Evolutionary conservation across 2,888 invertebrate genomes (phyloP), one percentile per base, ranked within the genome.

Genomic region (Tribolium freemani): DNA sequence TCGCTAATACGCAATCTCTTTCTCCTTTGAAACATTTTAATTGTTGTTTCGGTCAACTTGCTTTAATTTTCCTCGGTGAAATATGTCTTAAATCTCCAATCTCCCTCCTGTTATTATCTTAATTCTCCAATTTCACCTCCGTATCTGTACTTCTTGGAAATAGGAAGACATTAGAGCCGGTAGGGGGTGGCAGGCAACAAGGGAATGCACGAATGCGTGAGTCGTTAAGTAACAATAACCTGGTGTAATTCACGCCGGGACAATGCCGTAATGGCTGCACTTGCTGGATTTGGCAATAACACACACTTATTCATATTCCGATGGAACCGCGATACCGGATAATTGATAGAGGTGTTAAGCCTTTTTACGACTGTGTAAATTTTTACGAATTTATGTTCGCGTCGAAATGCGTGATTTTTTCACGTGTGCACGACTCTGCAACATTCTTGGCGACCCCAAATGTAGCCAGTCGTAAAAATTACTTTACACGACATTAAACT

Each of bases 211-310:
- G 77, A 75, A 77, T 73, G 80, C 78, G 78, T 78, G 77, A 76
- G 77, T 76, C 73, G 80, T 79, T 80, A 78, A 77, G 76, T 75
- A 76, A 80, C 80, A 80, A 79, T 80, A 80, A 80, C 78, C 78
- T 75, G 76, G 71, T 74, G 78, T 79, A 80, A 78, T 79, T 79
- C 78, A 78, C 79, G 75, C 77, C 76, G 73, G 76, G 75, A 80
- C 80, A 79, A 79, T 78, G 72, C 72, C 72, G 66, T 72, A 75
- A 75, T 76, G 72, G 67, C 71, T 73, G 70, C 75, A 53, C 50
- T 11, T 64, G 16, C 13, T 58, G 54, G 44, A 50, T 71, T 64
- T 50, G 53, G 61, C 45, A 30, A 45, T 71, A 66, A n/a, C 54
- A 10, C 26, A 10, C 9, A 26, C 61, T 73, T 69, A 74, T 74